Base-by-base conservation (phyloP, 1,140 invertebrate genomes). In the Caerostris darwini region DNA sequence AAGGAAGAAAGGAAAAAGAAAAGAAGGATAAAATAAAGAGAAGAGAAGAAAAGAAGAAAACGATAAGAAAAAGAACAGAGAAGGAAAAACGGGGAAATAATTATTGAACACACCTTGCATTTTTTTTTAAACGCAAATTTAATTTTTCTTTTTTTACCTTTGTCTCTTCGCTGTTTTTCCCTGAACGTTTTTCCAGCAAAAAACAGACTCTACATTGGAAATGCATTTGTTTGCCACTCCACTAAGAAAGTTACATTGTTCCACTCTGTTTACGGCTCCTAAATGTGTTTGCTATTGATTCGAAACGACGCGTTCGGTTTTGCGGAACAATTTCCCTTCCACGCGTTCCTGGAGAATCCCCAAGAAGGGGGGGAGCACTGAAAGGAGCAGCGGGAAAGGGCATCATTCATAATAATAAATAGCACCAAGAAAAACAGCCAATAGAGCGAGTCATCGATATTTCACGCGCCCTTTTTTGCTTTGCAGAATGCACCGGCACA, bases 361-460 rank as follows among this genome's bases (percentile, higher is more conserved):
- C 10, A 71, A 50, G n/a, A 50, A 19, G 7, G 19, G 19, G 19
- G 19, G n/a, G 12, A 89, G 19, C 0, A 3, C 87, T 59, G 19
- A 89, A 89, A 89, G 85, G 34, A 14, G 87, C 14, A 61, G 7
- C 58, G 54, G 83, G 83, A 59, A 61, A 86, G 53, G 57, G 57
- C n/a, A 59, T 61, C 7, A 86, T 57, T 59, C 17, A 19, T 64
- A 89, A 89, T 34, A 67, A 69, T 64, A 67, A 56, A 14, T n/a
- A 7, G 34, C 8, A 50, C 7, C 1, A 67, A 34, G 64, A 53
- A 89, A 59, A 69, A 69, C 7, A 56, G 57, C 85, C 57, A 67
- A 69, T 69, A 69, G 87, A 67, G 87, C 87, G 69, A 89, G 87
- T 69, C 87, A 89, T 89, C 87, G 87, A 89, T 89, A 89, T 89